Base-by-base conservation (phyloP, 2,113 vertebrate species). In the Rhineura floridana region DNA sequence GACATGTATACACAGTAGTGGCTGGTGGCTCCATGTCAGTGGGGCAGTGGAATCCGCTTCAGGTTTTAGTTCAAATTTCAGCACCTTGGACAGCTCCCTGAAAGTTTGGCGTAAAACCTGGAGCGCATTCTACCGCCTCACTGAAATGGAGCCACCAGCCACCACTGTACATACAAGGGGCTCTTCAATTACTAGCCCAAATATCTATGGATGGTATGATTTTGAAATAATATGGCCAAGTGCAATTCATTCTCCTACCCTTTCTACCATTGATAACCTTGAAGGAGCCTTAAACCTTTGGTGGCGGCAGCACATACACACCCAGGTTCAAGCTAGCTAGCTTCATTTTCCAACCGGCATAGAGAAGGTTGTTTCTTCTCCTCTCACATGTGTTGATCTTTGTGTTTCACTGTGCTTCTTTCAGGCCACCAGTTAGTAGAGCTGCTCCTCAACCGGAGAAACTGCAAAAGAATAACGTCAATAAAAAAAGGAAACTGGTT, bases 381-480 rank as follows among this genome's bases (percentile, higher is more conserved):
- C 30, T 62, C 65, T 62, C 52, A 39, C 11, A 11, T 55, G 72
- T 42, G 15, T 9, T 87, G 28, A 81, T 50, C 46, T 28, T 75
- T 33, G n/a, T 62, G 42, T 15, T 30, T 3, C 55, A 25, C 84
- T 90, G 25, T 91, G 33, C 86, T 91, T 86, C 46, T 94, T 96
- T 83, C 96, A 99, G 98, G 92, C 98, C 98, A 59, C 97, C 98
- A 0, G 98, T 99, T 78, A 99, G 98, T 95, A 97, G 99, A 95
- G 98, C 98, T 2, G 96, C 98, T 36, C 98, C 98, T 69, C 97
- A 98, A 85, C 99, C 98, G 0, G 98, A 99, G 75, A 99, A 99
- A 88, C 97, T 99, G 81, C 97, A 98, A 87, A 98, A 97, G 96
- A 99, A 98, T 93, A 99, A 98, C 2, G 87, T 99, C 95, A 98